A percentile compares a stretch with the other conserved stretches of the same genome.
These are phyloP conservation scores for Pagetopsis macropterus DNA, from an alignment of 2,797 vertebrate genomes.

Conservation along the genomic window DNA sequence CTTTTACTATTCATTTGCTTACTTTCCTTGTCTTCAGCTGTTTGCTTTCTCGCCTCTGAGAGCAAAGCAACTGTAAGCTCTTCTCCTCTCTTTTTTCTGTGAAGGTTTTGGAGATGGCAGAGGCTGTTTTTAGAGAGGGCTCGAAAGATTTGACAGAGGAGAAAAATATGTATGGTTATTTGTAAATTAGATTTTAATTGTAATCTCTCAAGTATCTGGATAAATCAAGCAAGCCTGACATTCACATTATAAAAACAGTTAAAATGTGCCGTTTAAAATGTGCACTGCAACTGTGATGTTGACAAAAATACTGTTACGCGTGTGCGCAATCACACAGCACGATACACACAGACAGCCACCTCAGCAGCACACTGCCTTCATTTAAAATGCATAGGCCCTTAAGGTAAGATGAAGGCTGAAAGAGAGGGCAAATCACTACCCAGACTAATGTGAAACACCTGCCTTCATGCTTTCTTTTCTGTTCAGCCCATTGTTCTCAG, in stretches of 20 bases:
- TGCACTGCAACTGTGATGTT: slow-evolving; percentile 46
- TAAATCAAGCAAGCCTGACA: slow-evolving; percentile 68
- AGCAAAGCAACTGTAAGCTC: slow-evolving; percentile 60
- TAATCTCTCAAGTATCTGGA: slow-evolving; percentile 60
- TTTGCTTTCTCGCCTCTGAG: slow-evolving; percentile 61
- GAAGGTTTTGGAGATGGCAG: slow-evolving; percentile 61
- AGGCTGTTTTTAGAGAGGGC: slow-evolving; percentile 60
- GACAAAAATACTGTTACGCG: slow-evolving; percentile 24
- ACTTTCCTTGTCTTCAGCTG: slow-evolving; percentile 45
- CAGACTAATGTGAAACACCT: slow-evolving; percentile 59
- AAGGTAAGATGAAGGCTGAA: slow-evolving; percentile 55
- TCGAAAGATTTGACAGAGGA: slow-evolving; percentile 48
- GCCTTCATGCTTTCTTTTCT: slow-evolving; percentile 55
- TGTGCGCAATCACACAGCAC: background rate
- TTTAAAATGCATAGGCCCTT: slow-evolving; percentile 63
- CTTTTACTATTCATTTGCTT: slow-evolving; percentile 57
- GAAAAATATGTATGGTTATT: slow-evolving; percentile 62
- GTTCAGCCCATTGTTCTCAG: slow-evolving; percentile 56
- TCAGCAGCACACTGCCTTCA: slow-evolving; percentile 63
- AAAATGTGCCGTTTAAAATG: slow-evolving; percentile 58
- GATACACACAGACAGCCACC: slow-evolving; percentile 41
- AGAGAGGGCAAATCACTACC: slow-evolving; percentile 57
- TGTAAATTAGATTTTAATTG: slow-evolving; percentile 60
- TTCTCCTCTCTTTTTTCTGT: slow-evolving; percentile 53
- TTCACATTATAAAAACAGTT: slow-evolving; percentile 58